These are phyloP conservation scores for Alaudala cheleensis DNA, from an alignment of 2,113 vertebrate species.

Conservation along the genomic window DNA sequence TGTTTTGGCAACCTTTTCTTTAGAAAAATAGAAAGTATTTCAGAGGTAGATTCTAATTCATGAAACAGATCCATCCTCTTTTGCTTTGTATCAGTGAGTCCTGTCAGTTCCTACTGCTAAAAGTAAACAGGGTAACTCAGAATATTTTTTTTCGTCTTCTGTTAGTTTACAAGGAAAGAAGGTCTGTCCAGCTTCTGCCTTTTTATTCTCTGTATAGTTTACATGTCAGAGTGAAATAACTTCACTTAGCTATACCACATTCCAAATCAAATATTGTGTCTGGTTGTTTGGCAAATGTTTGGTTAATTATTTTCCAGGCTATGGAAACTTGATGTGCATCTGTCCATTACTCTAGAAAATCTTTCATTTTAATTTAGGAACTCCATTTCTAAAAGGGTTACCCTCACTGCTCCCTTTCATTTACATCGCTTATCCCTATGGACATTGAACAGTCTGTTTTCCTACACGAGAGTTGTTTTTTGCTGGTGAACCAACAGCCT, in stretches of 20 bases:
- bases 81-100: not conserved
- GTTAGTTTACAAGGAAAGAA: not conserved
- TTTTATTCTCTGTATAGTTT: not conserved
- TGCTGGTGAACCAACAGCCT: not conserved
- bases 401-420: not conserved
- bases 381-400: not conserved
- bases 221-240: not conserved
- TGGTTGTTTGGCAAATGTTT: not conserved
- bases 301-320: not conserved
- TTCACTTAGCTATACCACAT: not conserved
- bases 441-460: not conserved
- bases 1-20: conserved; percentile 16
- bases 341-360: not conserved
- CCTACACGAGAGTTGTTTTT: not conserved
- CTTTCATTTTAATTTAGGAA: not conserved
- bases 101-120: not conserved
- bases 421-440: not conserved
- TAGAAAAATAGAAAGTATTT: conserved; percentile 3
- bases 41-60: not conserved
- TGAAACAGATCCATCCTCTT: not conserved
- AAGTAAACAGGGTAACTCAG: conserved; percentile 7
- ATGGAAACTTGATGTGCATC: not conserved
- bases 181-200: not conserved
- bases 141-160: not conserved
- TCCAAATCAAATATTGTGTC: not conserved